Percentiles rank a stretch among this genome's conserved stretches.
Conservation (phyloP, 2,888 invertebrate species). For the Drosophila lacicola region DNA sequence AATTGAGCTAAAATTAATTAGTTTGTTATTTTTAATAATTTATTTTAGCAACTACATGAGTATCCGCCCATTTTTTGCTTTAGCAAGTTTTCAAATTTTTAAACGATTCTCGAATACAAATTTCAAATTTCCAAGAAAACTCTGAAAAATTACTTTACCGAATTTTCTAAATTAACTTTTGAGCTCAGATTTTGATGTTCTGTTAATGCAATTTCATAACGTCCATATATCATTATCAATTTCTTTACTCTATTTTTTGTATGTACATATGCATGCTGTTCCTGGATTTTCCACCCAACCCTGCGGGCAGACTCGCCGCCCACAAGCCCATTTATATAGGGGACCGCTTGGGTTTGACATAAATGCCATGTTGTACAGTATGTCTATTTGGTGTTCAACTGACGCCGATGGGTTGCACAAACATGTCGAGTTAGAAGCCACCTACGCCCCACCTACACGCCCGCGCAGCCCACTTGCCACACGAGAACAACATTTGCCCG, state of each 20-base stretch:
- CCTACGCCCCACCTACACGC: neutral
- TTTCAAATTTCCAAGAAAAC: too few relatives aligned
- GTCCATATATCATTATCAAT: neutral
- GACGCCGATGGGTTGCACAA: constrained; percentile 46
- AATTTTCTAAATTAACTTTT: too few relatives aligned
- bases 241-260: neutral
- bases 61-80: too few relatives aligned
- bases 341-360: constrained; percentile 59
- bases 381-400: constrained; percentile 69
- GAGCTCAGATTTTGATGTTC: too few relatives aligned
- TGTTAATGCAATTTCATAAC: neutral
- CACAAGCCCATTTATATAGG: constrained; percentile 40
- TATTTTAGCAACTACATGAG: too few relatives aligned
- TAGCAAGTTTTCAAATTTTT: too few relatives aligned
- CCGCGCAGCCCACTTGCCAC: neutral
- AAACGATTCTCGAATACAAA: too few relatives aligned
- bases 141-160: too few relatives aligned
- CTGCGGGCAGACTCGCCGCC: constrained; percentile 5
- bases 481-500: constrained; percentile 17
- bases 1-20: too few relatives aligned
- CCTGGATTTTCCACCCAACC: neutral
- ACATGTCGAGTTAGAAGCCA: constrained; percentile 40
- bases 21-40: too few relatives aligned
- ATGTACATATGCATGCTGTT: neutral
- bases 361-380: constrained; percentile 71